These are phyloP conservation scores for Pampus argenteus DNA, from an alignment of 2,797 vertebrate species.

Conservation along the genomic window DNA sequence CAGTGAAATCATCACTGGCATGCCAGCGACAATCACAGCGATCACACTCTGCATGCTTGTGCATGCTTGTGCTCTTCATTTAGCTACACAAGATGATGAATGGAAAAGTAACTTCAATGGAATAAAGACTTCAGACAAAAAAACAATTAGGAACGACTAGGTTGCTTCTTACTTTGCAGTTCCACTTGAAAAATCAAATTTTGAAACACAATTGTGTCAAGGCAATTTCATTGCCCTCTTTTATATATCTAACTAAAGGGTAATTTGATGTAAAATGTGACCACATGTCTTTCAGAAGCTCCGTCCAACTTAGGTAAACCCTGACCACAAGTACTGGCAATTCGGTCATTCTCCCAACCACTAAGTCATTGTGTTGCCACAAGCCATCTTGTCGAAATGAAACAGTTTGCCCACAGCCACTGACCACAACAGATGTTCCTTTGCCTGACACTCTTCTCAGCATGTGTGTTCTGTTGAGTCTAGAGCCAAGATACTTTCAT, in stretches of 20 bases:
- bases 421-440: conserved; percentile 83
- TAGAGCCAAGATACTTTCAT: conserved; percentile 78
- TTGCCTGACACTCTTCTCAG: conserved; percentile 70
- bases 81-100: conserved; percentile 54
- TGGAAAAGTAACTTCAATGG: conserved; percentile 64
- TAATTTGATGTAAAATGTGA: conserved; percentile 62
- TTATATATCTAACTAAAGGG: conserved; percentile 53
- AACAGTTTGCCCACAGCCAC: conserved; percentile 77
- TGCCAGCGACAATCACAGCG: conserved; percentile 3
- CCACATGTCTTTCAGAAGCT: conserved; percentile 74
- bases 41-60: conserved; percentile 44
- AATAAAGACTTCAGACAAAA: conserved; percentile 60
- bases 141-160: conserved; percentile 28
- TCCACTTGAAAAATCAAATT: conserved; percentile 55
- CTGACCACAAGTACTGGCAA: conserved; percentile 73
- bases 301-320: conserved; percentile 76
- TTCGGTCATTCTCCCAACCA: conserved; percentile 71
- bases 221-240: conserved; percentile 41
- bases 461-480: conserved; percentile 83
- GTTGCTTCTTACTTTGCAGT: conserved; percentile 38
- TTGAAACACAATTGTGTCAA: conserved; percentile 48
- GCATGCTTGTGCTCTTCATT: conserved; percentile 47
- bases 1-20: conserved; percentile 63
- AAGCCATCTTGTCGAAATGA: conserved; percentile 79
- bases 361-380: conserved; percentile 81